Evolutionary conservation across 2,797 vertebrate species (phyloP).

Genomic region (Percopsis omiscomaycus): DNA sequence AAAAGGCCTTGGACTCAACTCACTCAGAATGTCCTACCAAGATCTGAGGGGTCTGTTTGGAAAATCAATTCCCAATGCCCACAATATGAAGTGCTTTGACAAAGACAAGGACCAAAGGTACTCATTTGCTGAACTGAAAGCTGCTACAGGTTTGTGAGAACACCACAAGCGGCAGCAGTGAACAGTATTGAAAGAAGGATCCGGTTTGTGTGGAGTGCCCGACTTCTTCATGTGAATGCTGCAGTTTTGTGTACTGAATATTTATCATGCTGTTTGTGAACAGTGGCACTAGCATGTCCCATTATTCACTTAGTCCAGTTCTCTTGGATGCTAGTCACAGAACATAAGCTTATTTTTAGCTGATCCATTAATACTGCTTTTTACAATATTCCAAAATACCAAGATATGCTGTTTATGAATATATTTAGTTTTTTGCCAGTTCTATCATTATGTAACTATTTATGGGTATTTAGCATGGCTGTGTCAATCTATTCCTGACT

Average conservation of each 20-base stretch:
- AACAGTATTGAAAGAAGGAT: slow-evolving; percentile 62
- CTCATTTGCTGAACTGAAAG: slow-evolving; percentile 69
- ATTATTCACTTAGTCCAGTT: slow-evolving; percentile 26
- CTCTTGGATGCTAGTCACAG: slow-evolving; percentile 22
- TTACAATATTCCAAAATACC: slow-evolving; percentile 14
- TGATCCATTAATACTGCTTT: slow-evolving; percentile 28
- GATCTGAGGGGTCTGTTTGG: slow-evolving; percentile 62
- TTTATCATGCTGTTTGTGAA: slow-evolving; percentile 62
- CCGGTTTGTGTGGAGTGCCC: slow-evolving; percentile 28
- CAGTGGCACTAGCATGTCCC: slow-evolving; percentile 56
- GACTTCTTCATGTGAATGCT: slow-evolving; percentile 55
- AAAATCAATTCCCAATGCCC: slow-evolving; percentile 41
- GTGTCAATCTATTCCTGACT: slow-evolving; percentile 21
- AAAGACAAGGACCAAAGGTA: slow-evolving; percentile 64
- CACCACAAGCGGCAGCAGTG: slow-evolving; percentile 37
- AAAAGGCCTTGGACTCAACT: slow-evolving; percentile 20
- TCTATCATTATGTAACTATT: slow-evolving; percentile 32
- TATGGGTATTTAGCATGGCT: slow-evolving; percentile 24
- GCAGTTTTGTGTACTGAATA: slow-evolving; percentile 71
- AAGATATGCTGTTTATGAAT: slow-evolving; percentile 20
- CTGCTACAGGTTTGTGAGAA: slow-evolving; percentile 68
- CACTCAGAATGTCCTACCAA: slow-evolving; percentile 57
- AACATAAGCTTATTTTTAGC: slow-evolving; percentile 42
- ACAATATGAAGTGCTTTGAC: slow-evolving; percentile 65
- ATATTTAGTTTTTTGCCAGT: slow-evolving; percentile 13